These are phyloP conservation scores for Caenorhabditis zanzibari DNA, from an alignment of 2,888 invertebrate genomes.

Conservation along the genomic window DNA sequence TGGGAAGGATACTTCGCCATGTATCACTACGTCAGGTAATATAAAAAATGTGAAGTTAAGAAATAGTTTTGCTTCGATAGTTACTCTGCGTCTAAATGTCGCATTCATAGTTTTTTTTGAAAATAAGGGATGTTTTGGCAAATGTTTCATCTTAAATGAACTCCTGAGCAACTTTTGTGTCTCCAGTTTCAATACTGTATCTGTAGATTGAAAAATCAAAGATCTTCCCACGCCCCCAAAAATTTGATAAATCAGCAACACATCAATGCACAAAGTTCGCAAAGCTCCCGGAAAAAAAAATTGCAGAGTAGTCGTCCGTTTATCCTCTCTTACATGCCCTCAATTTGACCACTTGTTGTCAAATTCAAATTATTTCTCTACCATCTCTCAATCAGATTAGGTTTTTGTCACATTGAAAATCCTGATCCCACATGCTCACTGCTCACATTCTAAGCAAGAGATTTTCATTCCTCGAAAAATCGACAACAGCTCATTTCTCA, in stretches of 20 bases:
- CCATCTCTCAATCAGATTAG: constrained; percentile 52
- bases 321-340: constrained; percentile 38
- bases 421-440: constrained; percentile 11
- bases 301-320: neutral
- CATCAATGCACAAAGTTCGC: constrained; percentile 56
- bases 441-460: constrained; percentile 6
- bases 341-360: constrained; percentile 64
- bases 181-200: too few relatives aligned
- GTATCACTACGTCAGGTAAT: constrained; percentile 66
- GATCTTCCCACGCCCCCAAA: constrained; percentile 8
- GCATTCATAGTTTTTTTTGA: too few relatives aligned
- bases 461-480: constrained; percentile 4
- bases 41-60: too few relatives aligned
- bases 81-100: too few relatives aligned
- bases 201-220: too few relatives aligned
- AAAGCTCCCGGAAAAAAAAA: constrained; percentile 1
- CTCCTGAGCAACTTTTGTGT: too few relatives aligned
- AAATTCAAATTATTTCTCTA: constrained; percentile 55
- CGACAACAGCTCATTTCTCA: too few relatives aligned
- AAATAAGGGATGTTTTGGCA: too few relatives aligned
- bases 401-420: constrained; percentile 44
- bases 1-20: constrained; percentile 6
- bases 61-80: too few relatives aligned
- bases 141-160: too few relatives aligned
- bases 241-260: constrained; percentile 6